Evolutionary conservation across 2,113 vertebrate genomes (phyloP).

Genomic region (Hydrochoerus hydrochaeris): DNA sequence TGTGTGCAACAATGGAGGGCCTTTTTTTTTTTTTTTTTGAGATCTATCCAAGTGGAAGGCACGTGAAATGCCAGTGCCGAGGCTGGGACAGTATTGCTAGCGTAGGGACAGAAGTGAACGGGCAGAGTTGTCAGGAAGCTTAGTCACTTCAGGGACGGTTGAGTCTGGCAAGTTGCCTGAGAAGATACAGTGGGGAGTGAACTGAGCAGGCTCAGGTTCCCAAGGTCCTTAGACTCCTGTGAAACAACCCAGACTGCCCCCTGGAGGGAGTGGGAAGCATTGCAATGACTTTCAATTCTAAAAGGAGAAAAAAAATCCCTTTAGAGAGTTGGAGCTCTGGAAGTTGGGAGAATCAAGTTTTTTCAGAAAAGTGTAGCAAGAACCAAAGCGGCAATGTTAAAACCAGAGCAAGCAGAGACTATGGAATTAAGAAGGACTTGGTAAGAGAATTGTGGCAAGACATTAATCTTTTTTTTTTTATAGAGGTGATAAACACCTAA

Average conservation of each 20-base stretch:
- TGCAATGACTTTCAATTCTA: background rate
- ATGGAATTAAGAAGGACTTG: background rate
- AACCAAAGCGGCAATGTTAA: background rate
- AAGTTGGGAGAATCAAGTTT: background rate
- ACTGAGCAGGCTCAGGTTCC: background rate
- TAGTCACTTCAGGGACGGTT: background rate
- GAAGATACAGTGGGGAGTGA: background rate
- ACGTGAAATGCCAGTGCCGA: background rate
- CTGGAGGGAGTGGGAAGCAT: background rate
- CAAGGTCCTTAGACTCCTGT: background rate
- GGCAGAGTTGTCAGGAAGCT: background rate
- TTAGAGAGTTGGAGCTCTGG: background rate
- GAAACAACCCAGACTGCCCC: background rate
- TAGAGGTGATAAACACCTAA: constrained; percentile 93
- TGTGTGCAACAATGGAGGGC: background rate
- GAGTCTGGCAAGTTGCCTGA: background rate
- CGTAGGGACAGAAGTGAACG: background rate
- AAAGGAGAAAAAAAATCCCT: background rate
- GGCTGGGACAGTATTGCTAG: background rate
- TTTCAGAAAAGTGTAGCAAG: background rate
- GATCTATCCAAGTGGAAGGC: background rate
- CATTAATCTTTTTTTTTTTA: background rate
- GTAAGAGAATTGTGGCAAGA: background rate
- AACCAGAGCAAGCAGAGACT: background rate
- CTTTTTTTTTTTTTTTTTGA: background rate